Base-by-base conservation (phyloP, 1,140 invertebrate genomes). In the Pogonus chalceus region DNA sequence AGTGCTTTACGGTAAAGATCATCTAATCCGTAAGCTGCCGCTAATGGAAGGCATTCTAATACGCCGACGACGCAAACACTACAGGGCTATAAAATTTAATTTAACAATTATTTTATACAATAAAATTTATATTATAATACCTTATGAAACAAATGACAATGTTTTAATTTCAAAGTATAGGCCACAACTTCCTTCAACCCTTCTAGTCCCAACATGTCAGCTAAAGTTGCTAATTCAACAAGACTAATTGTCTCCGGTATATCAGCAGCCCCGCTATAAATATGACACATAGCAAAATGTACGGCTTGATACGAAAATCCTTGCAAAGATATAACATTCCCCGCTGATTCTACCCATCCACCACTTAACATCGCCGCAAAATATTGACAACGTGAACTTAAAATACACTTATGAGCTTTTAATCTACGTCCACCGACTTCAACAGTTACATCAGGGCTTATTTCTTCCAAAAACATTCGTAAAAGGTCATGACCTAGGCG, bases 131-230 rank as follows among this genome's bases (percentile, higher is more conserved):
- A 16, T 43, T 18, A 18, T 43, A 12, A 71, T 70, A 89, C 87
- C 74, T 83, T 85, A 63, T 92, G 89, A 67, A 92, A 93, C 62
- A 88, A 84, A 69, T 96, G 92, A 69, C 90, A 95, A 71, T 92
- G 91, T 72, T 91, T 88, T 2, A 84, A 83, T 71, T 90, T 90
- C 3, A 96, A 71, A 0, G 88, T 87, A 62, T 90, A 87, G 58
- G 84, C 83, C 0, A 93, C 88, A 1, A 92, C 87, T 75, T 93
- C 89, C 69, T 92, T 92, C 0, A 96, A 73, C 2, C 90, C 90
- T 70, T 93, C 89, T 2, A 96, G 68, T 12, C 88, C 86, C 16
- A 94, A 71, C 80, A 93, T 87, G 71, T 94, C 91, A 2, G 90
- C 86, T 47, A 94, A 67, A 0, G 88, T 87, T 0, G 90, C 85